Evolutionary conservation across 64 coral and sea anemone genomes (phyloP).

Genomic region (Dendrophyllia cribrosa): DNA sequence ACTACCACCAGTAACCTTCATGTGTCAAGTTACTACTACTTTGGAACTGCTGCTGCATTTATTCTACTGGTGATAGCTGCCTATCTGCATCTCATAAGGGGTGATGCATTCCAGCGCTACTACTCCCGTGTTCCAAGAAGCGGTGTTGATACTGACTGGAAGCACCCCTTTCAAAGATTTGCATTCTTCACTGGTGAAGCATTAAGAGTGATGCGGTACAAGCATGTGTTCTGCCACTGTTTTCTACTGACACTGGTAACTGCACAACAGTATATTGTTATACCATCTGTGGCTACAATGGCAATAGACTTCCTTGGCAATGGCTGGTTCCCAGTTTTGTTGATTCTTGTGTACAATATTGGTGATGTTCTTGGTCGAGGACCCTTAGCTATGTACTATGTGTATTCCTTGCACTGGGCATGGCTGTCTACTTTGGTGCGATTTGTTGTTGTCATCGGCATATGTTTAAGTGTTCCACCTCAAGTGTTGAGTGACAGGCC

Average conservation of each 20-base stretch:
- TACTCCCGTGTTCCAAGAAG: constrained; percentile 74
- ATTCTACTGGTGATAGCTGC: constrained; percentile 70
- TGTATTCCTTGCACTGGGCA: constrained; percentile 83
- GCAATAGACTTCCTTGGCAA: constrained; percentile 88
- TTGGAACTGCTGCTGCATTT: constrained; percentile 76
- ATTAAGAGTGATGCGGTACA: constrained; percentile 79
- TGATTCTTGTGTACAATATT: constrained; percentile 91
- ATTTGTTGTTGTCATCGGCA: constrained; percentile 83
- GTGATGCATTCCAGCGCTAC: constrained; percentile 83
- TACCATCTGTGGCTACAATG: constrained; percentile 92
- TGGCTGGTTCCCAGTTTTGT: constrained; percentile 92
- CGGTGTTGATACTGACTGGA: constrained; percentile 67
- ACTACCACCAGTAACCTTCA: constrained; percentile 81
- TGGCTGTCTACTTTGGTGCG: constrained; percentile 84
- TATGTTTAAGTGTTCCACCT: constrained; percentile 92
- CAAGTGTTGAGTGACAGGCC: constrained; percentile 78
- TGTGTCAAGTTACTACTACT: constrained; percentile 90
- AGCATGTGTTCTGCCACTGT: constrained; percentile 92
- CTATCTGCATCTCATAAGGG: constrained; percentile 78
- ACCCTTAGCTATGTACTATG: constrained; percentile 82
- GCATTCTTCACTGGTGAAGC: constrained; percentile 84
- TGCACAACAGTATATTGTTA: constrained; percentile 86
- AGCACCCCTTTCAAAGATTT: constrained; percentile 75
- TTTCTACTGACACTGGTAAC: constrained; percentile 84
- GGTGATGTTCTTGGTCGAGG: constrained; percentile 91